Base-by-base conservation (phyloP, 2,888 invertebrate genomes). In the Monopis laevigella region DNA sequence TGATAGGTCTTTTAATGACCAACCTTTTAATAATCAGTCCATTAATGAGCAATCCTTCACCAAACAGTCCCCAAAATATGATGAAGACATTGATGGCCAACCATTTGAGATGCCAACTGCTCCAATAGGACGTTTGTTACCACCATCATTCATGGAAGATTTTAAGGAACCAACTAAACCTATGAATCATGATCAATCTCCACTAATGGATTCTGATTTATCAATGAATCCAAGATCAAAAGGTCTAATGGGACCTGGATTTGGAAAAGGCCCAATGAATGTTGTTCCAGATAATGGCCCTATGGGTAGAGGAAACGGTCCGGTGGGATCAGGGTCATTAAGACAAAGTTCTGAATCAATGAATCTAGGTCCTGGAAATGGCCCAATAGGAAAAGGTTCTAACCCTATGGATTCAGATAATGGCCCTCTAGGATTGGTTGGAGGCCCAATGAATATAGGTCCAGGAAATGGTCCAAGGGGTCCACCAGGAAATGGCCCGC, bases 191-290 rank as follows among this genome's bases (percentile, higher is more conserved):
- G 44, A 47, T 46, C n/a, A n/a, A 1, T 46, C 43, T 32, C 45
- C 46, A 12, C 41, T 48, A 2, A 48, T 51, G 43, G 47, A 48
- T 1, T 45, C 45, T 4, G 45, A 48, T 0, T 46, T 46, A 2
- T 44, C 48, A 4, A 43, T 46, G 38, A 49, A 48, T 1, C 48
- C 29, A 12, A 7, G 24, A 10, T 24, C 24, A 24, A 10, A 48
- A 13, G 46, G 46, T 2, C 45, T 46, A 2, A 55, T 62, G 51
- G 54, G 55, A 0, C 54, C 54, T 2, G 52, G 54, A 2, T 49
- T 64, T 49, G 54, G 55, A 13, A 58, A 55, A 4, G 54, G 57
- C 0, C 49, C 47, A 4, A 49, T 50, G 41, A 54, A 55, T 13
- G 56, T 56, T 0, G 48, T 52, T 4, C 54, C 49, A 6, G 39